A percentile compares a stretch with the other conserved stretches of the same genome.
Conservation (phyloP, 2,113 vertebrate species). For the Triplophysa siluroides region DNA sequence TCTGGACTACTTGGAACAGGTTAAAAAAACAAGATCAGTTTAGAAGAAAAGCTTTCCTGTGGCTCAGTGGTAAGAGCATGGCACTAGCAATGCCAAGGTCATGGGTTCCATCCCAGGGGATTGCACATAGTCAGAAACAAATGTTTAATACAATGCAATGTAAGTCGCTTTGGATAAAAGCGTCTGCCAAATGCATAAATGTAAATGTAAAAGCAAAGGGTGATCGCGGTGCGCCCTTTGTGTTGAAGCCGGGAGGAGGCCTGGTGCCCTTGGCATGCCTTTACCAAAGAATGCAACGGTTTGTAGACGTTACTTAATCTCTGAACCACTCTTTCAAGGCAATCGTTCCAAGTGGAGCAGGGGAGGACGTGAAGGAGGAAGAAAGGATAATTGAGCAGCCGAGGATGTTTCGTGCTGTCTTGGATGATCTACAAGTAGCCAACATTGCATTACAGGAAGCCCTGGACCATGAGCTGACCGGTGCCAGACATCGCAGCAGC, state of each 20-base stretch:
- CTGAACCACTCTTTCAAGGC: conserved; percentile 49
- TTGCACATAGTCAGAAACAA: too few relatives aligned
- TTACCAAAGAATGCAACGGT: conserved; percentile 47
- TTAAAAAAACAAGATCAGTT: conserved; percentile 29
- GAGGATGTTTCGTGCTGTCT: conserved; percentile 44
- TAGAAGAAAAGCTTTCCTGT: conserved; percentile 11
- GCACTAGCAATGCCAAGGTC: too few relatives aligned
- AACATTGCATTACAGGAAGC: conserved; percentile 54
- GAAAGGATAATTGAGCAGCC: conserved; percentile 38
- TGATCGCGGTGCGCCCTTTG: background rate
- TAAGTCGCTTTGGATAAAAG: too few relatives aligned
- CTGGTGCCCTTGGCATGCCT: conserved; percentile 32
- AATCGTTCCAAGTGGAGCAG: conserved; percentile 46
- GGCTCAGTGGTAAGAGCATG: too few relatives aligned
- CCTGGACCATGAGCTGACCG: conserved; percentile 41
- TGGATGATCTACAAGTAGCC: conserved; percentile 51
- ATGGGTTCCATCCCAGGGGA: too few relatives aligned
- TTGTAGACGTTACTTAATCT: conserved; percentile 51
- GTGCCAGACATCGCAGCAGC: background rate
- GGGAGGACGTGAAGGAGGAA: conserved; percentile 25
- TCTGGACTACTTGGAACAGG: conserved; percentile 87
- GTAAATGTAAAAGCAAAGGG: background rate
- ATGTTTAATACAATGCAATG: too few relatives aligned
- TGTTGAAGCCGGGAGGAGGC: background rate
- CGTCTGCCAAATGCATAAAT: too few relatives aligned